A percentile compares a stretch with the other conserved stretches of the same genome.
Conservation (phyloP, 1,140 invertebrate species). For the Monomorium pharaonis region DNA sequence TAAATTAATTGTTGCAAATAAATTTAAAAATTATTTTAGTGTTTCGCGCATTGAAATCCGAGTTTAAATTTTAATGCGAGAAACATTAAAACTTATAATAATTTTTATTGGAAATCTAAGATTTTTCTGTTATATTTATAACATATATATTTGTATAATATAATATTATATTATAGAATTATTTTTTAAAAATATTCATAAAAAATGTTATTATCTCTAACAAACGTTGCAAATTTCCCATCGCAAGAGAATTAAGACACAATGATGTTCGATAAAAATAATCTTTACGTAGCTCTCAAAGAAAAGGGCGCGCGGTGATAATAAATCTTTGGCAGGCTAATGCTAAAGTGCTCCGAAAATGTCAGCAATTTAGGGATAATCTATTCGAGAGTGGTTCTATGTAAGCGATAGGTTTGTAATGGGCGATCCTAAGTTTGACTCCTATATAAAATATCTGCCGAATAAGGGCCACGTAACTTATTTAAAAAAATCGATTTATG, state of each 20-base stretch:
- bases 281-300: neutral
- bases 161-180: neutral
- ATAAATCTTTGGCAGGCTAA: neutral
- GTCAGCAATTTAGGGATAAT: neutral
- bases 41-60: neutral
- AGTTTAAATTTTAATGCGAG: no score
- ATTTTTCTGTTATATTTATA: neutral
- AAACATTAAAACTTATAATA: neutral
- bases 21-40: neutral
- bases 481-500: neutral
- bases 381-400: neutral
- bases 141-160: neutral
- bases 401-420: neutral
- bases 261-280: neutral
- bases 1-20: neutral
- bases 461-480: no score
- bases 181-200: neutral
- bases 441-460: no score
- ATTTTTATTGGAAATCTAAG: neutral
- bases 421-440: neutral
- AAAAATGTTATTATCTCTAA: neutral
- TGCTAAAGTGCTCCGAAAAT: neutral
- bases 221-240: neutral
- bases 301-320: neutral
- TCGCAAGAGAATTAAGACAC: neutral